Conservation (phyloP, 2,113 vertebrate genomes). For the Cacatua alba region DNA sequence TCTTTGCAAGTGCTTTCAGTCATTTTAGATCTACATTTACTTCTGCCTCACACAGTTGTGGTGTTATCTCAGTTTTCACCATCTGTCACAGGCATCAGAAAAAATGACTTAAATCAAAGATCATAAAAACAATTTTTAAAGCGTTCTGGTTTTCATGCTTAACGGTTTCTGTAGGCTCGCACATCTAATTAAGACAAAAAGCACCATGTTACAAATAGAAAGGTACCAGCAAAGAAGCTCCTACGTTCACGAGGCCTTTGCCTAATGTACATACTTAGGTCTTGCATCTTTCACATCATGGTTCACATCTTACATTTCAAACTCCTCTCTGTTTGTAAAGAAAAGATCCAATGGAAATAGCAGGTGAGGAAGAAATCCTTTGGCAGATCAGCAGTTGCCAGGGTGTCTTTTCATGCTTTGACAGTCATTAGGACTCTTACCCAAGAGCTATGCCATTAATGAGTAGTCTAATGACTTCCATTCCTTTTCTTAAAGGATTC, state of each 20-base stretch:
- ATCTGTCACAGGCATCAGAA: constrained; percentile 52
- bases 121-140: constrained; percentile 11
- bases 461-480: constrained; percentile 50
- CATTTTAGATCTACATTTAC: constrained; percentile 47
- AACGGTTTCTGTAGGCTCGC: not conserved
- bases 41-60: constrained; percentile 51
- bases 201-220: not conserved
- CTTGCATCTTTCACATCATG: not conserved
- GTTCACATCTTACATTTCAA: not conserved
- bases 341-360: not conserved
- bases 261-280: not conserved
- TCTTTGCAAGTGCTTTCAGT: constrained; percentile 48
- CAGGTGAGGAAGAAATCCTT: not conserved
- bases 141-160: not conserved
- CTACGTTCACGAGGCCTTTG: not conserved
- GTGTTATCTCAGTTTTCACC: constrained; percentile 45
- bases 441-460: constrained; percentile 42
- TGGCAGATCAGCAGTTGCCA: constrained; percentile 31
- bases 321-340: not conserved
- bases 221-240: not conserved
- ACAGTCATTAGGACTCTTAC: not conserved
- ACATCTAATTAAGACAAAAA: not conserved
- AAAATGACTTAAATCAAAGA: constrained; percentile 14
- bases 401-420: not conserved
- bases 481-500: constrained; percentile 46